These are phyloP conservation scores for Neomicropteryx cornuta DNA, from an alignment of 1,140 invertebrate species.

Conservation along the genomic window DNA sequence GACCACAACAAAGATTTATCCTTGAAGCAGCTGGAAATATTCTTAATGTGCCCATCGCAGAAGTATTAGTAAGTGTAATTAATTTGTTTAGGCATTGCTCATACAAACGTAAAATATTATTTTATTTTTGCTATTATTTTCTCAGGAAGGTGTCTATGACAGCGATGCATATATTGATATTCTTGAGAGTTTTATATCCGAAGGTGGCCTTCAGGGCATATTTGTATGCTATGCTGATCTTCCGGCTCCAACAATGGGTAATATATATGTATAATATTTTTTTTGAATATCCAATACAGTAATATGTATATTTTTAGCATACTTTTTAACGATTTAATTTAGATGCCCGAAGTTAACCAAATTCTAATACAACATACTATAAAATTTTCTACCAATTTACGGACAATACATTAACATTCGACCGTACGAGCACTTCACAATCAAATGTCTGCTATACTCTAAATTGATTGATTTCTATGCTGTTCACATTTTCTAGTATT, in stretches of 20 bases:
- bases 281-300: background rate
- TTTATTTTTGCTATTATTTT: too few relatives aligned
- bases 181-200: conserved; percentile 37
- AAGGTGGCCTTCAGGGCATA: conserved; percentile 32
- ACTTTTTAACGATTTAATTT: background rate
- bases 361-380: background rate
- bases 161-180: conserved; percentile 44
- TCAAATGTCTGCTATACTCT: too few relatives aligned
- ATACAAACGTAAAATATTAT: too few relatives aligned
- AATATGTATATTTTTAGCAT: background rate
- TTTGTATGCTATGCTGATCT: conserved; percentile 30
- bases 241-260: conserved; percentile 34
- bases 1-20: conserved; percentile 46
- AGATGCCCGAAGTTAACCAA: background rate
- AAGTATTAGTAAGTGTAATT: conserved; percentile 47
- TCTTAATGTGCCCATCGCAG: conserved; percentile 39
- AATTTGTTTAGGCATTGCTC: background rate
- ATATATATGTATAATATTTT: conserved; percentile 2
- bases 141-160: conserved; percentile 48
- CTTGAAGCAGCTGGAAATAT: conserved; percentile 48
- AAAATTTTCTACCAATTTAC: background rate
- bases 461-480: too few relatives aligned
- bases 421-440: too few relatives aligned
- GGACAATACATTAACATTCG: background rate
- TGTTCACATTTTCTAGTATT: too few relatives aligned